Evolutionary conservation across 1,140 invertebrate genomes (phyloP), one percentile per base, ranked within the genome.

Genomic region (Andrena cerasifolii): DNA sequence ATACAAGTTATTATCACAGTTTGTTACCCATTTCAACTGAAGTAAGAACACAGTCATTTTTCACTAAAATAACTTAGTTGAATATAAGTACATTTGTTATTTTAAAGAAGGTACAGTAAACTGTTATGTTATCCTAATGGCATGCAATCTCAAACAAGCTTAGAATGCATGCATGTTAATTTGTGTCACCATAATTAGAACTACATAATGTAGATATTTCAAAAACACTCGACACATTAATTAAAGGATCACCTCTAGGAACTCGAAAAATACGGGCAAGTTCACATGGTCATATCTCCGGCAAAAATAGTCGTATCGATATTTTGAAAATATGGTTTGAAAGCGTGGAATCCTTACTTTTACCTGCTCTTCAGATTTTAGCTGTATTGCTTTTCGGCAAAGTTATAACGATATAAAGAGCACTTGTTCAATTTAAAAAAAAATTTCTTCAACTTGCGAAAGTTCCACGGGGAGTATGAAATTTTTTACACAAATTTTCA

Each of bases 131-230:
- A 66, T 24, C n/a, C 51, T 40, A 80, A 8, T 26, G 26, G 1
- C 62, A 80, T 80, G 70, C 70, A 80, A 45, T 47, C 61, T 51
- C 12, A 79, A 61, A 47, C 40, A 63, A 49, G 45, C 18, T n/a
- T n/a, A n/a, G n/a, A 59, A 49, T 24, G 18, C 47, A 63, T 61
- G 65, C 56, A 62, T 16, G 21, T 58, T 45, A 68, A 1, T 53
- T 51, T 12, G 0, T 31, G 26, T 18, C 12, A 10, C 14, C 0
- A 26, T 6, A 43, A 14, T 4, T 31, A 56, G 24, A 28, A 6
- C 1, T 72, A 31, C 8, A 47, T 59, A 43, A 36, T 24, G 21
- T 26, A 21, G 10, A 70, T 49, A 12, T 53, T 59, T 62, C 3
- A 45, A 67, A 21, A n/a, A 36, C 7, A 2, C 54, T 49, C 10